These are phyloP conservation scores for Procambarus clarkii DNA, from an alignment of 1,140 invertebrate genomes.

Conservation along the genomic window DNA sequence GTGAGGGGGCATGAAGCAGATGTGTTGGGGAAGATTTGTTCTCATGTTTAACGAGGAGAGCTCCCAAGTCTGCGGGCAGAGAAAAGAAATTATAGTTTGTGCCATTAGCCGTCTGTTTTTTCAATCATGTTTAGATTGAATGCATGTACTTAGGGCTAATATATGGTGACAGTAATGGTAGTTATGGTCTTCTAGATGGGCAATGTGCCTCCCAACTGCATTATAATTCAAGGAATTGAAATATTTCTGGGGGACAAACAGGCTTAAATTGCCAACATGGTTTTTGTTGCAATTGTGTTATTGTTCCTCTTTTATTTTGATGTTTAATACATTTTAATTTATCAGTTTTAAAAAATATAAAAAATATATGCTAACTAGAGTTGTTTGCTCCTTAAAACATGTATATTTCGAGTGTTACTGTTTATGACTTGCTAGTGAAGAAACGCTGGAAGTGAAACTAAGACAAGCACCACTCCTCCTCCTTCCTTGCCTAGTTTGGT, in stretches of 20 bases:
- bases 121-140: not conserved
- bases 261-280: not conserved
- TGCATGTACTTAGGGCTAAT: not conserved
- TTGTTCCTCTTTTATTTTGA: not conserved
- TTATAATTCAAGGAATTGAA: not conserved
- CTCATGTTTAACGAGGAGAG: slow-evolving; percentile 9
- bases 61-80: not conserved
- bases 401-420: too few relatives aligned
- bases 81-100: slow-evolving; percentile 14
- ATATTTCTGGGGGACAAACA: not conserved
- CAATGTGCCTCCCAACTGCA: not conserved
- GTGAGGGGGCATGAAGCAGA: not conserved
- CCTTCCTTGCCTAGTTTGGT: too few relatives aligned
- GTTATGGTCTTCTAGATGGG: not conserved
- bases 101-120: not conserved
- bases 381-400: too few relatives aligned
- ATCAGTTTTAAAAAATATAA: too few relatives aligned
- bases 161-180: slow-evolving; percentile 2
- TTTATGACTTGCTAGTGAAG: too few relatives aligned
- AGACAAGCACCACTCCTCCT: too few relatives aligned
- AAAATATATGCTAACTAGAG: too few relatives aligned
- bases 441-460: too few relatives aligned
- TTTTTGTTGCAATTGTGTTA: not conserved
- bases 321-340: not conserved
- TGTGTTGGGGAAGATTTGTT: slow-evolving; percentile 7